These are phyloP conservation scores for Cebus imitator DNA, from an alignment of 2,113 vertebrate genomes.

Conservation along the genomic window DNA sequence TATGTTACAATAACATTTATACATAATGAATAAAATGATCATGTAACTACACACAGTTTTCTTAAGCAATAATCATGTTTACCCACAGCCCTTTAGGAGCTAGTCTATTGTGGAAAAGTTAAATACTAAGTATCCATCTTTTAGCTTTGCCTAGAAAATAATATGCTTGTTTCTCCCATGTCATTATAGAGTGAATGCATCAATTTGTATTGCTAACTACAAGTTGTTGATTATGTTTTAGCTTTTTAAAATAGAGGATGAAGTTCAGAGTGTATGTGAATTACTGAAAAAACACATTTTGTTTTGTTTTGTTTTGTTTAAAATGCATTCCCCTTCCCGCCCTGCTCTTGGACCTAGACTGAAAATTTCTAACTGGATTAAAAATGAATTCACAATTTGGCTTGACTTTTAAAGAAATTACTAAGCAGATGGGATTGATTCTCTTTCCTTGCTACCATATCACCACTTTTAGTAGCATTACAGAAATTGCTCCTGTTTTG, in stretches of 20 bases:
- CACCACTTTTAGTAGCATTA: neutral
- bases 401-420: neutral
- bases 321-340: neutral
- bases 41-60: neutral
- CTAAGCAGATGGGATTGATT: neutral
- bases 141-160: neutral
- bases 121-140: neutral
- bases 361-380: constrained; percentile 13
- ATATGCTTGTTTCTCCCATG: neutral
- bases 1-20: neutral
- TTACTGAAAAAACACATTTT: constrained; percentile 1
- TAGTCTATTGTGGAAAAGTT: neutral
- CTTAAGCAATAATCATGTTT: neutral
- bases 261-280: constrained; percentile 6
- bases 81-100: neutral
- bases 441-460: neutral
- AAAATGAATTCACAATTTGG: neutral
- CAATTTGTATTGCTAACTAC: neutral
- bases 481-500: constrained; percentile 3
- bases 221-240: constrained; percentile 15
- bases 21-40: neutral
- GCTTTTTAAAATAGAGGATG: neutral
- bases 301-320: neutral
- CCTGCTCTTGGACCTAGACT: neutral
- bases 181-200: neutral